Conservation (phyloP, 1,140 invertebrate genomes). For the Aphelenchoides besseyi region DNA sequence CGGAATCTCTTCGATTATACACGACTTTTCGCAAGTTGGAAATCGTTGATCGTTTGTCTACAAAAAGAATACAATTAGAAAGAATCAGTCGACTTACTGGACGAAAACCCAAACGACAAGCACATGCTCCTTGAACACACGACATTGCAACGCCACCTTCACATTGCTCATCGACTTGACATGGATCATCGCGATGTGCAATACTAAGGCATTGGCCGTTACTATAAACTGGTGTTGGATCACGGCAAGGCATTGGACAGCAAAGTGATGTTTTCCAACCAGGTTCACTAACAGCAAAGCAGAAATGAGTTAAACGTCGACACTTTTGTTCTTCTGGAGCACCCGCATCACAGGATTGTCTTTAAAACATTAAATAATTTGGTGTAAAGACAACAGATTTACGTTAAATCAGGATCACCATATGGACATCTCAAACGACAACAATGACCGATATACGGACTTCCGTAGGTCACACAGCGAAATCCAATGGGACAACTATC, state of each 20-base stretch:
- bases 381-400: slow-evolving; percentile 14
- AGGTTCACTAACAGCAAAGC: slow-evolving; percentile 59
- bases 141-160: slow-evolving; percentile 60
- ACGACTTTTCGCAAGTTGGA: slow-evolving; percentile 57
- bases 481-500: slow-evolving; percentile 62
- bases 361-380: slow-evolving; percentile 28
- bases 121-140: slow-evolving; percentile 47
- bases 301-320: slow-evolving; percentile 60
- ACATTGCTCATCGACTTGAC: slow-evolving; percentile 57
- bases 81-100: slow-evolving; percentile 25
- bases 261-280: slow-evolving; percentile 62
- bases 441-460: slow-evolving; percentile 62
- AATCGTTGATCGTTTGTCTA: slow-evolving; percentile 61
- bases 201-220: slow-evolving; percentile 60
- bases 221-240: slow-evolving; percentile 59
- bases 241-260: slow-evolving; percentile 59
- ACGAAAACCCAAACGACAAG: slow-evolving; percentile 45
- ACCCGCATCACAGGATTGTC: slow-evolving; percentile 60
- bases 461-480: slow-evolving; percentile 61
- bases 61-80: slow-evolving; percentile 12
- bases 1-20: slow-evolving; percentile 49
- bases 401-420: slow-evolving; percentile 61
- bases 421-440: slow-evolving; percentile 58
- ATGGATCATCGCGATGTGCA: slow-evolving; percentile 53
- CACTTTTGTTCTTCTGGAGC: slow-evolving; percentile 60